Evolutionary conservation across 2,113 vertebrate genomes (phyloP).

Genomic region (Asarcornis scutulata): DNA sequence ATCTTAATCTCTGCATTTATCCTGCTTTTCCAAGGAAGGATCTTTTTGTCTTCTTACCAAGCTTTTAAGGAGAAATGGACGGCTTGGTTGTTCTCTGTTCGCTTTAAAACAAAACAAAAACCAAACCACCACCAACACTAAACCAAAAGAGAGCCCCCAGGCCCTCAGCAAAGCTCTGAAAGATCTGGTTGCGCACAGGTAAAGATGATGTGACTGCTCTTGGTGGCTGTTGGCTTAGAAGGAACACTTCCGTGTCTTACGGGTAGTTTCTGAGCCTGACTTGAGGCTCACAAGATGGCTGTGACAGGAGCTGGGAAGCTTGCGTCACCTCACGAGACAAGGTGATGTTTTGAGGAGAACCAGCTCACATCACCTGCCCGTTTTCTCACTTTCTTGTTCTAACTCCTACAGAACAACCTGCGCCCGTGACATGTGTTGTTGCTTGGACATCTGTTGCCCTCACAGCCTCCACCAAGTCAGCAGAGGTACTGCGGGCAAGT

Average conservation of each 20-base stretch:
- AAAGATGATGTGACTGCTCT: background rate
- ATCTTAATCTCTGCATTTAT: background rate
- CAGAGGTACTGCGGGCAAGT: background rate
- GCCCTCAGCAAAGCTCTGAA: background rate
- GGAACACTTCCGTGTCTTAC: slow-evolving; percentile 2
- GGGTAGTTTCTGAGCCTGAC: background rate
- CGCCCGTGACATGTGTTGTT: background rate
- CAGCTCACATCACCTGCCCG: background rate
- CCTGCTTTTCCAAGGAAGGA: background rate
- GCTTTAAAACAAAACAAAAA: background rate
- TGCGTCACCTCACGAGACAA: background rate
- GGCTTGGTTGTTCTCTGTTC: background rate
- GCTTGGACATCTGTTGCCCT: too few species aligned
- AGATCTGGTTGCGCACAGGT: background rate
- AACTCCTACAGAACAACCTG: background rate
- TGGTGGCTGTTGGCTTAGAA: background rate
- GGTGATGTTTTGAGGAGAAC: background rate
- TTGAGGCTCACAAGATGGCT: background rate
- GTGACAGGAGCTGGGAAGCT: background rate
- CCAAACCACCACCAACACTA: background rate
- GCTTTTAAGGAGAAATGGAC: background rate
- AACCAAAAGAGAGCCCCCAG: background rate
- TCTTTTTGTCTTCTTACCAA: background rate
- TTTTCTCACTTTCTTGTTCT: background rate
- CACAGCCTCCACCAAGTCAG: background rate